Evolutionary conservation across 2,888 invertebrate genomes (phyloP).

Genomic region (Drosophila aldrichi): DNA sequence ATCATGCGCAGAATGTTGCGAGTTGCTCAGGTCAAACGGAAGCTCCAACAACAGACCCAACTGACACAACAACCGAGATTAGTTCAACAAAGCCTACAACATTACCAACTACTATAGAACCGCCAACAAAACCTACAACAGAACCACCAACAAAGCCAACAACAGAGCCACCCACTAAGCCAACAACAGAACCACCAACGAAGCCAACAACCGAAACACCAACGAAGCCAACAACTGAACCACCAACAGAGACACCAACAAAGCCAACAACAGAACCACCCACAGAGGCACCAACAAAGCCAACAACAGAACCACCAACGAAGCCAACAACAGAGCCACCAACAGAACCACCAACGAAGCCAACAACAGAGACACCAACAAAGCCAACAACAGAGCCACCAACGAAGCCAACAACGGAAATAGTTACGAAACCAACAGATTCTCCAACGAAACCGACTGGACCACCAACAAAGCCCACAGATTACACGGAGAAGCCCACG

Average conservation of each 20-base stretch:
- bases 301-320: slow-evolving; percentile 44
- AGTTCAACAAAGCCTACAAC: too few relatives aligned
- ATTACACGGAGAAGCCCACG: slow-evolving; percentile 42
- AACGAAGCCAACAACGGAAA: slow-evolving; percentile 31
- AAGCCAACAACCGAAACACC: slow-evolving; percentile 7
- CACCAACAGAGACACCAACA: slow-evolving; percentile 26
- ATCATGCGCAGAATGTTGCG: slow-evolving; percentile 85
- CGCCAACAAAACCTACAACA: too few relatives aligned
- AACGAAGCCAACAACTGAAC: slow-evolving; percentile 42
- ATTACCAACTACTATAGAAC: slow-evolving; percentile 29
- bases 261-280: slow-evolving; percentile 24
- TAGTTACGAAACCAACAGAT: slow-evolving; percentile 22
- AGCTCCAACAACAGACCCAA: slow-evolving; percentile 27
- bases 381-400: neutral
- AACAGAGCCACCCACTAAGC: slow-evolving; percentile 40
- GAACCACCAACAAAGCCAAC: slow-evolving; percentile 46
- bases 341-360: slow-evolving; percentile 27
- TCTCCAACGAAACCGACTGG: slow-evolving; percentile 41
- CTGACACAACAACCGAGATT: too few relatives aligned
- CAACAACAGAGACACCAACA: slow-evolving; percentile 31
- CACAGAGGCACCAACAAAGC: slow-evolving; percentile 44
- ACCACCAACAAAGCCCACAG: slow-evolving; percentile 41
- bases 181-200: slow-evolving; percentile 32
- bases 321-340: slow-evolving; percentile 30
- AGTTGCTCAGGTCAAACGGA: slow-evolving; percentile 73